phyloP scores from a whole-genome alignment of 2,797 vertebrate genomes.

The Oreonectes daqikongensis region DNA sequence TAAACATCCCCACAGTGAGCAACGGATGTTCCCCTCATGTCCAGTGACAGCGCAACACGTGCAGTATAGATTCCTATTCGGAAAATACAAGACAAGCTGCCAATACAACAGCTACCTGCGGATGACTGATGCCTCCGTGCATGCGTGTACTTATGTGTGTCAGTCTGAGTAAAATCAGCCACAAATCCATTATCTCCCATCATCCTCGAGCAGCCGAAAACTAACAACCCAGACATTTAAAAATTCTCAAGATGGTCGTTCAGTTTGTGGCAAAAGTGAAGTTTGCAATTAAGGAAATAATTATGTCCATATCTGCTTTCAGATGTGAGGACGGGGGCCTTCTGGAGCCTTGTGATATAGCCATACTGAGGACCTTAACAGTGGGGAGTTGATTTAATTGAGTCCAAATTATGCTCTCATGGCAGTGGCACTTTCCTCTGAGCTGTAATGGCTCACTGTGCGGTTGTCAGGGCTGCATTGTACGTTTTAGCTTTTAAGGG shows the following conservation, averaged over 20 bases:
- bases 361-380: constrained; percentile 74
- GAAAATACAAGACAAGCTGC: constrained; percentile 40
- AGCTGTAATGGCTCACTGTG: constrained; percentile 66
- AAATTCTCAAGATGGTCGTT: constrained; percentile 40
- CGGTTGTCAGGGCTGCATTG: constrained; percentile 47
- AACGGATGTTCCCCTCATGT: constrained; percentile 5
- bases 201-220: constrained; percentile 21
- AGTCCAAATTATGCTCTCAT: constrained; percentile 80
- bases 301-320: constrained; percentile 71
- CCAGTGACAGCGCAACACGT: constrained; percentile 9
- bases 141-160: constrained; percentile 6
- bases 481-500: constrained; percentile 24
- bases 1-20: not conserved
- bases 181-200: constrained; percentile 39
- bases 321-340: constrained; percentile 72
- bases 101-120: constrained; percentile 27
- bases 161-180: constrained; percentile 7
- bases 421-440: constrained; percentile 78
- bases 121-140: constrained; percentile 26
- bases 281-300: constrained; percentile 71
- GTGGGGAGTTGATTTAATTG: constrained; percentile 82
- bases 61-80: constrained; percentile 36
- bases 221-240: constrained; percentile 8
- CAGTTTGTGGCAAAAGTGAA: constrained; percentile 48
- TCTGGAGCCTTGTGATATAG: constrained; percentile 66